phyloP scores from a whole-genome alignment of 2,113 vertebrate genomes.

The Thunnus maccoyii region DNA sequence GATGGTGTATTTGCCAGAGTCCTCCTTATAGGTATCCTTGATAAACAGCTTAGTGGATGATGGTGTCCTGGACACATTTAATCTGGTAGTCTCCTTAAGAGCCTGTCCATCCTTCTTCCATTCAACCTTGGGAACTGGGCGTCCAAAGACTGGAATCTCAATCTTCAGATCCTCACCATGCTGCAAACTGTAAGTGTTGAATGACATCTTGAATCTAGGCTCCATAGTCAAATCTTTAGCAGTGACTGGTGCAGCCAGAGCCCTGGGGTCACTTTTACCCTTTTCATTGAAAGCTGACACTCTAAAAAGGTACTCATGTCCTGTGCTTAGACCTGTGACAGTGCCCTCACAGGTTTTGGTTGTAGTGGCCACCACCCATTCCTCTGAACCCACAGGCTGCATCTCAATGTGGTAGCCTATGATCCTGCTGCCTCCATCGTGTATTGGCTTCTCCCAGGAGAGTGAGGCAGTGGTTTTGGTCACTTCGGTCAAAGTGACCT shows the following conservation, averaged over 20 bases:
- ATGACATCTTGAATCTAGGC: slow-evolving; percentile 90
- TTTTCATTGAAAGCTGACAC: slow-evolving; percentile 96
- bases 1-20: slow-evolving; percentile 94
- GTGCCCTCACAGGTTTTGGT: slow-evolving; percentile 93
- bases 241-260: slow-evolving; percentile 91
- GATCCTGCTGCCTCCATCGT: slow-evolving; percentile 97
- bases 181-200: slow-evolving; percentile 93
- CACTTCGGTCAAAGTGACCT: slow-evolving; percentile 93
- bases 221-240: slow-evolving; percentile 94
- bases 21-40: slow-evolving; percentile 95
- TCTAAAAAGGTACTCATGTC: slow-evolving; percentile 94
- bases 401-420: slow-evolving; percentile 97
- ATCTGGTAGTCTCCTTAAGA: slow-evolving; percentile 95
- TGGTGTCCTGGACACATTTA: slow-evolving; percentile 91
- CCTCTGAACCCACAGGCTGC: slow-evolving; percentile 93
- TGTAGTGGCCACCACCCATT: slow-evolving; percentile 92
- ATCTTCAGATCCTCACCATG: slow-evolving; percentile 94
- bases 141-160: slow-evolving; percentile 93
- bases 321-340: slow-evolving; percentile 91
- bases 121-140: slow-evolving; percentile 90
- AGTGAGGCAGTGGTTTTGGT: slow-evolving; percentile 93
- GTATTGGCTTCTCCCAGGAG: slow-evolving; percentile 96
- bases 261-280: slow-evolving; percentile 95
- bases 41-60: slow-evolving; percentile 90
- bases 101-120: slow-evolving; percentile 95